These are phyloP conservation scores for Heliconius erato DNA, from an alignment of 2,888 invertebrate species.

Conservation along the genomic window DNA sequence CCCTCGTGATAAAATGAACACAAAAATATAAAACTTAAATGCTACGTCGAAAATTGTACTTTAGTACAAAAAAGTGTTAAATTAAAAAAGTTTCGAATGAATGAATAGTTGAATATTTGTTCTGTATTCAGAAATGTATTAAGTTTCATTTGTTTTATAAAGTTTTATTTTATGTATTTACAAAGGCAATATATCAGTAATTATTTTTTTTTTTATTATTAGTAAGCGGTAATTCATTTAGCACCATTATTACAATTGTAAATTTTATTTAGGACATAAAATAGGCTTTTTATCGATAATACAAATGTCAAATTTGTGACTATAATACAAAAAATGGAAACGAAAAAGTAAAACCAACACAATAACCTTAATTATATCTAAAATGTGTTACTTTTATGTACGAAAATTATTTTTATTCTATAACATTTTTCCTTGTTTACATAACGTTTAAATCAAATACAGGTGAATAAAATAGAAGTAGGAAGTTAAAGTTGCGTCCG, in stretches of 20 bases:
- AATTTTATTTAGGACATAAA: no score
- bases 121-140: neutral
- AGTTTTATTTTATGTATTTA: neutral
- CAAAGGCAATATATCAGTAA: neutral
- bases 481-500: neutral
- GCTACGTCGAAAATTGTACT: slow-evolving; percentile 16
- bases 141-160: neutral
- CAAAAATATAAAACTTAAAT: slow-evolving; percentile 31
- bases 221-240: no score
- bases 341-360: neutral
- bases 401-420: no score
- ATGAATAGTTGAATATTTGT: neutral
- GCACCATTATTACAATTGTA: no score
- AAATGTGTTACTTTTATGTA: neutral
- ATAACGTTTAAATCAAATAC: slow-evolving; percentile 1
- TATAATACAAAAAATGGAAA: neutral
- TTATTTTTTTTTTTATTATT: neutral
- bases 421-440: slow-evolving; percentile 2
- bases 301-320: neutral
- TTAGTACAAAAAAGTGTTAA: slow-evolving; percentile 8
- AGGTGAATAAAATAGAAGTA: slow-evolving; percentile 17
- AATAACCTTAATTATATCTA: neutral
- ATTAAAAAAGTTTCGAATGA: neutral
- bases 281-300: no score
- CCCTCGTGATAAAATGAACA: slow-evolving; percentile 33